phyloP scores from a whole-genome alignment of 2,888 invertebrate genomes.

The Taphrorychus bicolor region DNA sequence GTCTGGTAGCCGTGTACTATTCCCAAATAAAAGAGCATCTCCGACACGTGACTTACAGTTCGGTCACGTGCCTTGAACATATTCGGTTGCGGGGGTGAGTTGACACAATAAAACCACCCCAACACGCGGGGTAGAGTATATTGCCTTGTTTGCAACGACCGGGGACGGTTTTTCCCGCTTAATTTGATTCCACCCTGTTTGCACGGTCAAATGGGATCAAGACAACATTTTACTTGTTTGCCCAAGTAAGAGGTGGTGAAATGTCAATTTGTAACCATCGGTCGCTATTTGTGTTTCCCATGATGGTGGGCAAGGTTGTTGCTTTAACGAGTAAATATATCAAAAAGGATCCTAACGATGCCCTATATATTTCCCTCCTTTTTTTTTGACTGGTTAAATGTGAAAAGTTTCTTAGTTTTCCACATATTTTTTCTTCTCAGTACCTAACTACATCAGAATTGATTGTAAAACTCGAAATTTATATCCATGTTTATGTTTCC shows the following conservation, averaged over 20 bases:
- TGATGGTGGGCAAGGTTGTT: no score
- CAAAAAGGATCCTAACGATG: no score
- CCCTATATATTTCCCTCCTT: background rate
- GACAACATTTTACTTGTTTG: constrained; percentile 11
- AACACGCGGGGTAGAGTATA: constrained; percentile 12
- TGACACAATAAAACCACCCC: constrained; percentile 22
- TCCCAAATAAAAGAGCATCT: constrained; percentile 43
- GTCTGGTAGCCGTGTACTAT: constrained; percentile 37
- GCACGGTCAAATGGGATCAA: constrained; percentile 19
- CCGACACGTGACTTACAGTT: constrained; percentile 32
- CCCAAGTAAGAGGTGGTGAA: constrained; percentile 25
- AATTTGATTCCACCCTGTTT: constrained; percentile 31
- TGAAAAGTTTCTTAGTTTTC: background rate
- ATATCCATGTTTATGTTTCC: background rate
- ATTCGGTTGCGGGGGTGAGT: constrained; percentile 35
- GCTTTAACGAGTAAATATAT: no score
- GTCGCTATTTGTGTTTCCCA: constrained; percentile 23
- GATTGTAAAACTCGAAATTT: background rate
- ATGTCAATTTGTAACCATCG: constrained; percentile 23
- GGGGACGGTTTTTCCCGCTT: constrained; percentile 28
- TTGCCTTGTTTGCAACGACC: constrained; percentile 8
- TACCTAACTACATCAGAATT: background rate
- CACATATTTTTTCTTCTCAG: background rate
- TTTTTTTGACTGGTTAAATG: background rate
- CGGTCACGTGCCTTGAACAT: constrained; percentile 22